Percentiles rank a stretch among this genome's conserved stretches.
Conservation (phyloP, 2,113 vertebrate species). For the Herpailurus yagouaroundi region DNA sequence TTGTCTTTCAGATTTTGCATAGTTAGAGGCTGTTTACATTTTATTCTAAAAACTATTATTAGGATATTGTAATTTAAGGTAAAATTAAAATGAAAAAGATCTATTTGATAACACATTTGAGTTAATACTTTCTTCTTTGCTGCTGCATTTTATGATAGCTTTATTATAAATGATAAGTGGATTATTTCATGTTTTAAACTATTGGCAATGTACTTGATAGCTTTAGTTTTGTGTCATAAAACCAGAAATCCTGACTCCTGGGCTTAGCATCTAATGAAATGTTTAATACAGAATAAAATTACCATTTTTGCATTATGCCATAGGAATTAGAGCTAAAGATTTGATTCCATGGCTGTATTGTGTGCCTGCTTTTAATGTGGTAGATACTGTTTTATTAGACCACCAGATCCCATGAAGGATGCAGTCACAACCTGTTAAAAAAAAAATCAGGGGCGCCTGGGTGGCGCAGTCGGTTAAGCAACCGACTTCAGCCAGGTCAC, state of each 20-base stretch:
- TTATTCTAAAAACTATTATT: conserved; percentile 64
- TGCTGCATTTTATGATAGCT: conserved; percentile 24
- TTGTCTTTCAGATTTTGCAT: conserved; percentile 30
- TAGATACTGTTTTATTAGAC: neutral
- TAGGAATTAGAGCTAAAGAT: neutral
- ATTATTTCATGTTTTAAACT: conserved; percentile 35
- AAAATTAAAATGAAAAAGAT: conserved; percentile 61
- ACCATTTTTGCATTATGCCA: neutral
- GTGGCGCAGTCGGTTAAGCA: no score
- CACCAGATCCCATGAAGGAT: conserved; percentile 37
- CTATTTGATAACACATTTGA: conserved; percentile 15
- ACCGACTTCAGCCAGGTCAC: no score
- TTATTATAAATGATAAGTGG: conserved; percentile 15
- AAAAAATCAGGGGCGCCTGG: no score
- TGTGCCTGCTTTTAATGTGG: neutral
- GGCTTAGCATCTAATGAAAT: neutral
- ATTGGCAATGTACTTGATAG: neutral
- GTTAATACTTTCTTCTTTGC: neutral
- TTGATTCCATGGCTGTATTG: neutral
- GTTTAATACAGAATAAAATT: conserved; percentile 7
- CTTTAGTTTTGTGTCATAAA: conserved; percentile 12
- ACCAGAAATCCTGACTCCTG: neutral
- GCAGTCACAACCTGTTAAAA: conserved; percentile 73
- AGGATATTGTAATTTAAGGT: conserved; percentile 66
- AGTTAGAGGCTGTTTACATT: conserved; percentile 59